Conservation (phyloP, 2,113 vertebrate genomes). For the Gnathonemus longibarbis region DNA sequence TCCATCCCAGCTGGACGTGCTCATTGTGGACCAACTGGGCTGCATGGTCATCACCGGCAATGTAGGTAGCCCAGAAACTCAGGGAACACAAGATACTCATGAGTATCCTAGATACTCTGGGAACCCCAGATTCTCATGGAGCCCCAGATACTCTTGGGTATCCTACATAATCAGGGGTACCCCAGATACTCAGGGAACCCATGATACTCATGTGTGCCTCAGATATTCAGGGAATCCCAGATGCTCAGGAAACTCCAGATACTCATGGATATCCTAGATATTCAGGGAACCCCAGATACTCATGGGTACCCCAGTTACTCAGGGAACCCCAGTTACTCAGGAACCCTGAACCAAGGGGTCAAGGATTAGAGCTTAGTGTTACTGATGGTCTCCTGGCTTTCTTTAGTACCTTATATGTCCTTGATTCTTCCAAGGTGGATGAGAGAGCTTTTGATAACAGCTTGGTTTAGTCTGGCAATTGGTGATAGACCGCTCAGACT, state of each 20-base stretch:
- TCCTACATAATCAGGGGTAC: conserved; percentile 35
- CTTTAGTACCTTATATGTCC: neutral
- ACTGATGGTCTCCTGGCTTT: neutral
- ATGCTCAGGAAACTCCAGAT: conserved; percentile 37
- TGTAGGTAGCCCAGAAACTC: conserved; percentile 54
- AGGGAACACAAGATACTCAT: conserved; percentile 31
- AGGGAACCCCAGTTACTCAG: conserved; percentile 37
- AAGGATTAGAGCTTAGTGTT: neutral
- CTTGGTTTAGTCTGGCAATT: neutral
- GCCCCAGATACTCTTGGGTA: conserved; percentile 48
- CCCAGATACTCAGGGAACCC: neutral
- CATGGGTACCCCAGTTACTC: conserved; percentile 46
- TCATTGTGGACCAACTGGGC: conserved; percentile 91
- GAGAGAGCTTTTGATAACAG: neutral
- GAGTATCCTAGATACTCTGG: neutral
- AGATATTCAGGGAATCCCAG: too few species aligned
- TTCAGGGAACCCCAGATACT: conserved; percentile 37
- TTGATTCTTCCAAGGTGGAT: neutral
- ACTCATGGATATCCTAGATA: conserved; percentile 46
- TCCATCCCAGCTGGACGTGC: conserved; percentile 81
- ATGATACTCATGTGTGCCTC: conserved; percentile 33
- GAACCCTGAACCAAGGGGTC: neutral
- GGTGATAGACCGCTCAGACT: neutral
- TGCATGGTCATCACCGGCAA: conserved; percentile 96
- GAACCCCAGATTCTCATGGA: neutral